Evolutionary conservation across 2,888 invertebrate species (phyloP), one percentile per base, ranked within the genome.

Genomic region (Xanthia icteritia): DNA sequence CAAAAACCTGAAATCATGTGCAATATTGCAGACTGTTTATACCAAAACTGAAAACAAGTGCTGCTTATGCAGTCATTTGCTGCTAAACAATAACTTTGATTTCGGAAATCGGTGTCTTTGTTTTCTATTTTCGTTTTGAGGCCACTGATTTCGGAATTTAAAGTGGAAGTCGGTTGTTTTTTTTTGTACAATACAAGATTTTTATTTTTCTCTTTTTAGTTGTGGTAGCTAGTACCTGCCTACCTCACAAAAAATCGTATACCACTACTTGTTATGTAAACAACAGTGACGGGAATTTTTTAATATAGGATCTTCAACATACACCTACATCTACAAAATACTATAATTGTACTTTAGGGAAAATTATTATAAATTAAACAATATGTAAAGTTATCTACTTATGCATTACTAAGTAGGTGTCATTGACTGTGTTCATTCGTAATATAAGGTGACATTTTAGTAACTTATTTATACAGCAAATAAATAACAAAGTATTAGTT

Each of bases 371-470:
- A 68, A 66, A 70, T 67, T 48, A 66, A 78, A 78, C 70, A 83
- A 63, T 77, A 67, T 58, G 54, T 48, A 31, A n/a, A 8, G n/a
- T 68, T 77, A 71, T 71, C 70, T 36, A 31, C 31, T 31, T 31
- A 68, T 17, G 61, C n/a, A 17, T 54, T 36, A 13, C 17, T 51
- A 45, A 45, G 45, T 45, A 58, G 27, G 78, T 60, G 42, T 67
- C 83, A 71, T 71, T 83, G 76, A 67, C 70, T 82, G 31, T 65
- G 58, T 45, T 75, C 20, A 60, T 54, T 68, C 11, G 70, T 27
- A 60, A 64, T 8, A 9, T 23, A 27, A 51, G 61, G 66, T 70
- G 78, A 70, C 69, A 70, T 48, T 77, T 75, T 64, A 58, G 58
- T 48, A n/a, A n/a, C 56, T 67, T 81, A 74, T 79, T 51, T 58